These are phyloP conservation scores for Antechinus stuartii DNA, from an alignment of 2,113 vertebrate species.

Conservation along the genomic window DNA sequence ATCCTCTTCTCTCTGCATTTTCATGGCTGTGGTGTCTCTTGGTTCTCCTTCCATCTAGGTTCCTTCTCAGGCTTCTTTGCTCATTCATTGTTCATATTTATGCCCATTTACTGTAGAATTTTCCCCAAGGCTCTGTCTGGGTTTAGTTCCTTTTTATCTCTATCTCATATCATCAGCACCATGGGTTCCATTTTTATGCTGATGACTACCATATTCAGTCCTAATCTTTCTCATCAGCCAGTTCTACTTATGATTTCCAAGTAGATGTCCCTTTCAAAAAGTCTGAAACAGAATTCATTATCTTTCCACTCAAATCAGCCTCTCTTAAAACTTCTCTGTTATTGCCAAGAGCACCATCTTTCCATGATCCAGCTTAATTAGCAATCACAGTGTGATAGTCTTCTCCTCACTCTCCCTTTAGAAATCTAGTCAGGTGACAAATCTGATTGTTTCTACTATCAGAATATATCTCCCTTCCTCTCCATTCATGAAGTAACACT, in stretches of 20 bases:
- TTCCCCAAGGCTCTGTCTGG: not conserved
- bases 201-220: not conserved
- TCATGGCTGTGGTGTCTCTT: not conserved
- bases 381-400: not conserved
- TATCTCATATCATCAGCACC: not conserved
- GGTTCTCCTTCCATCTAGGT: not conserved
- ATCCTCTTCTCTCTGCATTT: not conserved
- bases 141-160: not conserved
- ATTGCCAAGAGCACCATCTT: not conserved
- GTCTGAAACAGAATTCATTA: not conserved
- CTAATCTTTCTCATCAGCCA: not conserved
- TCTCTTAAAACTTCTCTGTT: not conserved
- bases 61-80: not conserved
- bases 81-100: not conserved
- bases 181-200: not conserved
- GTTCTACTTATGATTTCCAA: not conserved
- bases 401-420: not conserved
- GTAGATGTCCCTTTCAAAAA: not conserved
- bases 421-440: not conserved
- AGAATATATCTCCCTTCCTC: not conserved
- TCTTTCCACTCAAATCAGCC: not conserved
- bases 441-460: not conserved
- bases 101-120: not conserved
- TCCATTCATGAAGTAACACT: not conserved
- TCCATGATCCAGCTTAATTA: not conserved